phyloP scores from a whole-genome alignment of 1,140 invertebrate species.

The Gonioctena quinquepunctata region DNA sequence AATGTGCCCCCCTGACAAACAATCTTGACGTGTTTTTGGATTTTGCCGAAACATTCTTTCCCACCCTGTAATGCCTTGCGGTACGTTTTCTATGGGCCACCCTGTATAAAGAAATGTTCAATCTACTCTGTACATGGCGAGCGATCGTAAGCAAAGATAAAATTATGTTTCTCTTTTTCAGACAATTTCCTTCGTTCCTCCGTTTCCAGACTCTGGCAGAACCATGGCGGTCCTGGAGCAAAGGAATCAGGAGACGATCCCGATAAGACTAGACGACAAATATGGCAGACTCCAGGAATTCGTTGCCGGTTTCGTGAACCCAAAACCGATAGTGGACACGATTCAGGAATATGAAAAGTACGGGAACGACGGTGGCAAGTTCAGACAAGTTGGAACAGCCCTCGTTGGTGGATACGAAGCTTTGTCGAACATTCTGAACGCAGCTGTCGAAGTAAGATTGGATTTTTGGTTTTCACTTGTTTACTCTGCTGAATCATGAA shows the following conservation, averaged over 20 bases:
- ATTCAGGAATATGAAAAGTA: constrained; percentile 72
- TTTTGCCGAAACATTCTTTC: no score
- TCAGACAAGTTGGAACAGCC: constrained; percentile 60
- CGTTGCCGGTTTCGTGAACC: constrained; percentile 59
- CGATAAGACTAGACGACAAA: constrained; percentile 46
- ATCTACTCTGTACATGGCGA: background rate
- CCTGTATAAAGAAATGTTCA: background rate
- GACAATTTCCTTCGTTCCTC: constrained; percentile 7
- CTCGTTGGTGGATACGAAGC: constrained; percentile 64
- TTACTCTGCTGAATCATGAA: no score
- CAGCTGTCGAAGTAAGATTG: constrained; percentile 45
- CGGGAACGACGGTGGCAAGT: constrained; percentile 68
- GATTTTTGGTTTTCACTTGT: no score
- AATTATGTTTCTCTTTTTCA: background rate
- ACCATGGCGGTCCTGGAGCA: constrained; percentile 41
- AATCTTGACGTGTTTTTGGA: no score
- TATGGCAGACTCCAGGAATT: constrained; percentile 58
- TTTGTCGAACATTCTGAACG: constrained; percentile 61
- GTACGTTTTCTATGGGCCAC: no score
- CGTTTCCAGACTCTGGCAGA: constrained; percentile 44
- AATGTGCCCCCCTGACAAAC: no score
- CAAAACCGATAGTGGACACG: constrained; percentile 69
- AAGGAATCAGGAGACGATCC: constrained; percentile 33
- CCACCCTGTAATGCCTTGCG: no score
- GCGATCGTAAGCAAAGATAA: background rate